phyloP scores from a whole-genome alignment of 2,797 vertebrate species.

The Bradypodion ventrale region DNA sequence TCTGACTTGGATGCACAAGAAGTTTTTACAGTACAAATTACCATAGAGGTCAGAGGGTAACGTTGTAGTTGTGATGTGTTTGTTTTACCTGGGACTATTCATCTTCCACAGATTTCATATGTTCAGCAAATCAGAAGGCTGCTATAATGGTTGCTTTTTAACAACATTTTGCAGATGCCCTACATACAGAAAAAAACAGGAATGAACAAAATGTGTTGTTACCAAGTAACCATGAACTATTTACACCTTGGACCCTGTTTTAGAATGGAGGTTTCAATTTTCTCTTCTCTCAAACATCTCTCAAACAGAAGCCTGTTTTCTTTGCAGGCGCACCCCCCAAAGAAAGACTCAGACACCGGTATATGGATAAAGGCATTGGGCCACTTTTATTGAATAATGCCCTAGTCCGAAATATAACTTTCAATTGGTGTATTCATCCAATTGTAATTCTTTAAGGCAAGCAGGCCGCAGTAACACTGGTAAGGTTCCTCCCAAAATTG shows the following conservation, averaged over 20 bases:
- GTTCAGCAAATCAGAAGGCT: constrained; percentile 36
- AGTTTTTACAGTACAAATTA: constrained; percentile 28
- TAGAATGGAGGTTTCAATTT: neutral
- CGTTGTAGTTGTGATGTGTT: constrained; percentile 44
- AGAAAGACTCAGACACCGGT: no score
- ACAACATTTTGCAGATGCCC: constrained; percentile 19
- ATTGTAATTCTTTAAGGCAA: no score
- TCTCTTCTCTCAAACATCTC: neutral
- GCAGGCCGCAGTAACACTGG: no score
- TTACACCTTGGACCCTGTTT: neutral
- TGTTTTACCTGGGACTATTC: constrained; percentile 26
- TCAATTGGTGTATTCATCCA: no score
- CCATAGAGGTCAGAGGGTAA: constrained; percentile 38
- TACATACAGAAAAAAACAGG: constrained; percentile 2
- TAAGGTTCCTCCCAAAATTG: no score
- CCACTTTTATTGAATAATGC: no score
- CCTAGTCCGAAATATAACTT: no score
- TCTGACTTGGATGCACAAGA: constrained; percentile 18
- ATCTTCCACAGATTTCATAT: constrained; percentile 19
- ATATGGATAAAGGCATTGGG: no score
- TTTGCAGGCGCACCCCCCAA: no score
- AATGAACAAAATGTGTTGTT: neutral
- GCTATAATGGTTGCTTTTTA: constrained; percentile 14
- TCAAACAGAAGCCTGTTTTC: neutral
- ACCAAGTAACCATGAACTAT: neutral